Conservation (phyloP, 2,113 vertebrate species). For the Capra hircus region DNA sequence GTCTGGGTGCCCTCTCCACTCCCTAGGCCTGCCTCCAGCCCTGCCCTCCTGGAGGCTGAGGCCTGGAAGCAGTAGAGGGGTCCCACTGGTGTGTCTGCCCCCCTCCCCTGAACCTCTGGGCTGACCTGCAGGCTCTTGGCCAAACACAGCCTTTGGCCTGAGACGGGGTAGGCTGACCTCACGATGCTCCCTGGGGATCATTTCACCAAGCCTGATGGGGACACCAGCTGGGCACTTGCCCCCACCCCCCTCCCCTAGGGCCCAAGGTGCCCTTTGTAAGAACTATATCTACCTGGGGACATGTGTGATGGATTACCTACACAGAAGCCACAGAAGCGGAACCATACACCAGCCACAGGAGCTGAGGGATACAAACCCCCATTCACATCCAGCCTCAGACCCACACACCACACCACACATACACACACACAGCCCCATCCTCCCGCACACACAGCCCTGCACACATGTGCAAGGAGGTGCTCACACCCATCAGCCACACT, state of each 20-base stretch:
- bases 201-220: background rate
- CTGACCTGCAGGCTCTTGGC: background rate
- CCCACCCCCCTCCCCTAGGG: background rate
- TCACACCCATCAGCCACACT: constrained; percentile 28
- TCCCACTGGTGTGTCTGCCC: background rate
- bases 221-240: background rate
- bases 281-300: background rate
- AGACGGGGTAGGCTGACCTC: background rate
- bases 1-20: background rate
- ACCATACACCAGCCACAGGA: background rate
- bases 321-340: background rate
- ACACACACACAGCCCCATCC: background rate
- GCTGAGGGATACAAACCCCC: background rate
- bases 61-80: background rate
- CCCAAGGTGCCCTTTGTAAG: background rate
- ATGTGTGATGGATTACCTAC: background rate
- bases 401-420: background rate
- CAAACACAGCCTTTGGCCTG: constrained; percentile 38
- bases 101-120: too few relatives aligned
- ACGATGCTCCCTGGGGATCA: background rate
- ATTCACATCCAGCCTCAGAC: background rate
- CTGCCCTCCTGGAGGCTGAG: background rate
- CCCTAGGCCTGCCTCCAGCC: background rate
- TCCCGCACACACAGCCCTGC: background rate
- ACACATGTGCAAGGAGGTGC: background rate